A percentile compares a stretch with the other conserved stretches of the same genome.
phyloP scores from a whole-genome alignment of 2,113 vertebrate species.

The Notechis scutatus region DNA sequence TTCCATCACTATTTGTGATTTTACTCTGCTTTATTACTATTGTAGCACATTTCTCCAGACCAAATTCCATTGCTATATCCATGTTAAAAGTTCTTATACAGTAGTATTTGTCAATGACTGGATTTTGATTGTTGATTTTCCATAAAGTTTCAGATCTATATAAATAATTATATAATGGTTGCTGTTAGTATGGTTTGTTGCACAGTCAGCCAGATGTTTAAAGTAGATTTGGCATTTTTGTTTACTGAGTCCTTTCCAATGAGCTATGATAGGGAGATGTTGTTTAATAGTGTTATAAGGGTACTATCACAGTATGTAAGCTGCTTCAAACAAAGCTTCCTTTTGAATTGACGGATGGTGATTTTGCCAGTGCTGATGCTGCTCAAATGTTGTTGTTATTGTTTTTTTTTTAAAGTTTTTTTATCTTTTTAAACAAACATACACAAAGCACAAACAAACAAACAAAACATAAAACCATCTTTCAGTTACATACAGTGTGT shows the following conservation, averaged over 20 bases:
- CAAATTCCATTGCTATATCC: background rate
- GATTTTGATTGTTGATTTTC: background rate
- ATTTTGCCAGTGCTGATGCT: background rate
- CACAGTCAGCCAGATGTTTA: background rate
- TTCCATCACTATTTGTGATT: background rate
- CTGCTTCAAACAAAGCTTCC: background rate
- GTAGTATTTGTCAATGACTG: background rate
- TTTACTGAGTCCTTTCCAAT: background rate
- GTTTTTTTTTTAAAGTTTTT: too few relatives aligned
- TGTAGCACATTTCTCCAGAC: background rate
- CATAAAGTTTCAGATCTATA: background rate
- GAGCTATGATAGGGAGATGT: background rate
- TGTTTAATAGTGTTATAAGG: background rate
- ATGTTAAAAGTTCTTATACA: background rate
- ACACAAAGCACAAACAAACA: too few relatives aligned
- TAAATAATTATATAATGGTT: background rate
- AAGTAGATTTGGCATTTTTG: background rate
- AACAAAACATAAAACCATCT: too few relatives aligned
- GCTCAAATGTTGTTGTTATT: background rate
- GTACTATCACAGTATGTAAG: background rate
- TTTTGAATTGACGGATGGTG: background rate
- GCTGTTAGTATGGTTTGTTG: background rate
- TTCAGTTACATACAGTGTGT: too few relatives aligned
- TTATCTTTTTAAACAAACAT: too few relatives aligned
- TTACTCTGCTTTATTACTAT: background rate